Base-by-base conservation (phyloP, 2,797 vertebrate species). In the Ctenopoma multispine region DNA sequence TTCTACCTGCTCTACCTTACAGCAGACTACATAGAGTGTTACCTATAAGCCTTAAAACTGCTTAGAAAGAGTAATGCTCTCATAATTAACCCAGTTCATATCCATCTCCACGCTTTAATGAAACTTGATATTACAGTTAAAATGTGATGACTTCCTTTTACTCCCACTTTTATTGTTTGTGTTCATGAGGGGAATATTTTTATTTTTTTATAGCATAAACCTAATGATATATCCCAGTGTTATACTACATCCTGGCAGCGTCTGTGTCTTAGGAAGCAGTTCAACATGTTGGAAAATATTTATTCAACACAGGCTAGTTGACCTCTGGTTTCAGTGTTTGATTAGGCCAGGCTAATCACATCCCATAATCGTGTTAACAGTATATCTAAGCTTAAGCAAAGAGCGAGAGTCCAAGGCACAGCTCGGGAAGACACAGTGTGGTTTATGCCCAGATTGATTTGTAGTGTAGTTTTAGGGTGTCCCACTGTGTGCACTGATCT, bases 71-170 rank as follows among this genome's bases (percentile, higher is more conserved):
- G 75, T 81, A 75, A 87, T 74, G 83, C 79, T 14, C 56, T 66
- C 82, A 81, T 86, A 68, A 88, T 82, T 80, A 83, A 68, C 70
- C 59, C 66, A 43, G 67, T 80, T 89, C 81, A 83, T 58, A 79
- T 71, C 83, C 83, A 79, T 85, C n/a, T n/a, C n/a, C 83, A 77
- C 20, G 41, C 77, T 79, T 81, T 83, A 65, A 64, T 70, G 64
- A 48, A 63, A 69, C 78, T 72, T 72, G 65, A 77, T 80, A 53
- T 86, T 72, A 62, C 18, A 55, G 69, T 73, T 81, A 31, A 51
- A 40, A 62, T 56, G 20, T 63, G 73, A 77, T 17, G 15, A 61
- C 72, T 83, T 69, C 63, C 27, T 76, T 50, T 69, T 62, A 75
- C 66, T 24, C 27, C 20, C 3, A 38, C 67, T 82, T 83, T 61